Conservation (phyloP, 2,113 vertebrate species). For the Lophochroa leadbeateri region DNA sequence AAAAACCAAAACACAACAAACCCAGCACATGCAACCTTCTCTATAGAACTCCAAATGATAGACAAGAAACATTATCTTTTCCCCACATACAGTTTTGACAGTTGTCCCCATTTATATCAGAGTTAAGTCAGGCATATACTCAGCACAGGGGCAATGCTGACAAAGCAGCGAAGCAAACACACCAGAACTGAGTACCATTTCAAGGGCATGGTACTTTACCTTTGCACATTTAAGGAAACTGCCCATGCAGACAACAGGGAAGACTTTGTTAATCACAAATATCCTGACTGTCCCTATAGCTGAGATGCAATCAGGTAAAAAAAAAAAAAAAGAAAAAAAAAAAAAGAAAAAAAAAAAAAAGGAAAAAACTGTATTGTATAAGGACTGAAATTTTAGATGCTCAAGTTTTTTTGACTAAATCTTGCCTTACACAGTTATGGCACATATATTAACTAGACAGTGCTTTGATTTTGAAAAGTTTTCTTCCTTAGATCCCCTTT, state of each 20-base stretch:
- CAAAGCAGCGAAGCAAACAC: not conserved
- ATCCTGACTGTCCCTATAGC: not conserved
- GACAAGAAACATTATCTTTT: not conserved
- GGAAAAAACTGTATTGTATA: accelerated
- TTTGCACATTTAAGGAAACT: not conserved
- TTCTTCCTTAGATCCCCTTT: not conserved
- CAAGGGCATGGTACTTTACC: not conserved
- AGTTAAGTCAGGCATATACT: not conserved
- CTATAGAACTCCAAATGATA: accelerated
- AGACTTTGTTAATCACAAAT: not conserved
- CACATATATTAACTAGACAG: accelerated
- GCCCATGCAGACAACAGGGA: not conserved
- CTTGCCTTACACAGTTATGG: not conserved
- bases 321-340: not conserved
- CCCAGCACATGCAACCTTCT: not conserved
- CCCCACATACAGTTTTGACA: not conserved
- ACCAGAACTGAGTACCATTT: accelerated
- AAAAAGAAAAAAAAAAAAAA: not conserved
- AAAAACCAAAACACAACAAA: not conserved
- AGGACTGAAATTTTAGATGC: not conserved
- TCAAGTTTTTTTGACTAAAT: not conserved
- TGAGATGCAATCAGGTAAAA: not conserved
- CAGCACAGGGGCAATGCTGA: not conserved
- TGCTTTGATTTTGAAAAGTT: not conserved
- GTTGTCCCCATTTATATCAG: accelerated